Evolutionary conservation across 1,140 invertebrate species (phyloP).

Genomic region (Chlorops oryzae): DNA sequence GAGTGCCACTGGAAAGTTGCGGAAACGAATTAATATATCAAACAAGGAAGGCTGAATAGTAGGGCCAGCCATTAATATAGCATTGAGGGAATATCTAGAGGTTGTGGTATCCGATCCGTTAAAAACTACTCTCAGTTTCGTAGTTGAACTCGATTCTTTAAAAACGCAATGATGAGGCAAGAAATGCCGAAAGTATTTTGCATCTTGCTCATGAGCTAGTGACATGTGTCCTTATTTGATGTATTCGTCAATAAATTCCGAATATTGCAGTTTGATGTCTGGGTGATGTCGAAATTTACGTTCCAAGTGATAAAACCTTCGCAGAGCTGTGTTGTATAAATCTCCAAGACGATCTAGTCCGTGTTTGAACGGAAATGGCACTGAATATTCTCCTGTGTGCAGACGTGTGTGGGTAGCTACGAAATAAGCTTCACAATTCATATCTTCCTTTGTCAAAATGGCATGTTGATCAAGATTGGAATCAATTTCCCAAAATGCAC

Average conservation of each 20-base stretch:
- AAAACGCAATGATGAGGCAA: constrained; percentile 17
- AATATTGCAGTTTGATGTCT: neutral
- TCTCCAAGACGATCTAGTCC: neutral
- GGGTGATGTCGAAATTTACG: neutral
- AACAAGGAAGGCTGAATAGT: constrained; percentile 23
- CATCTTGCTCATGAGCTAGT: neutral
- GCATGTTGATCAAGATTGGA: neutral
- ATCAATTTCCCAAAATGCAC: too few species aligned
- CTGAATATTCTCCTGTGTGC: constrained; percentile 3
- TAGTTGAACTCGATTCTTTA: constrained; percentile 17
- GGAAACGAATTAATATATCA: constrained; percentile 45
- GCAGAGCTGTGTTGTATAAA: constrained; percentile 1
- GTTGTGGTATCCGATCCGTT: constrained; percentile 12
- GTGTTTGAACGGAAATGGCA: neutral
- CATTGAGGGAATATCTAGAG: constrained; percentile 19
- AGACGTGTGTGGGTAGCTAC: neutral
- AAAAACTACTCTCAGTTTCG: constrained; percentile 19
- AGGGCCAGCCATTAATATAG: constrained; percentile 14
- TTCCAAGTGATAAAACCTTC: neutral
- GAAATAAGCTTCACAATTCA: constrained; percentile 7
- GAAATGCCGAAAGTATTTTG: constrained; percentile 10
- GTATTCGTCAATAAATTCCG: too few species aligned
- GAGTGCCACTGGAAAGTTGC: constrained; percentile 17
- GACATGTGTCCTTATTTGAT: constrained; percentile 3
- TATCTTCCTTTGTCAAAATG: neutral